Evolutionary conservation across 2,888 invertebrate species (phyloP), one percentile per base, ranked within the genome.

Genomic region (Eudemis profundana): DNA sequence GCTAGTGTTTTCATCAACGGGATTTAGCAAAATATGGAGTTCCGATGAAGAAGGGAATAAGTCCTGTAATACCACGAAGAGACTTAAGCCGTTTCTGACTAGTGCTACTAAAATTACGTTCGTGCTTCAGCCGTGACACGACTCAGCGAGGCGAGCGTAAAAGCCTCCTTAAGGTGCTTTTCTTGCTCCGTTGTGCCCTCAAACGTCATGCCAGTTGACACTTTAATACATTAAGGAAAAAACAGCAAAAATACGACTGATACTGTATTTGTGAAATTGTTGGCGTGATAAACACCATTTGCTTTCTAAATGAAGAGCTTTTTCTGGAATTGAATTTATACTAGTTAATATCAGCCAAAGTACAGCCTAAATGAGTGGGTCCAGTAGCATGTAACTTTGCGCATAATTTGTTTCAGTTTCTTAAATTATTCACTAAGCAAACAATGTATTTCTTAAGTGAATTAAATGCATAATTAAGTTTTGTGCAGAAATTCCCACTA

Each of bases 141-240:
- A 36, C 36, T 42, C 42, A 36, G 17, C 40, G 40, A 49, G 56
- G 56, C 63, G 49, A 27, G 36, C 50, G n/a, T 64, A 15, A 57
- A 64, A 57, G 57, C 50, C 44, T 62, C 29, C 47, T 50, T 40
- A 29, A 57, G 62, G 14, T 46, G 29, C 14, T 17, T 44, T 62
- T 14, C 46, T 47, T 50, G 50, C 56, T 56, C 21, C 17, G 36
- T 57, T 57, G 57, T 64, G 23, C 42, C 50, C 57, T n/a, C 50
- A 57, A 57, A 64, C 50, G 57, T 64, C 50, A 23, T 36, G 49
- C 50, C 33, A 36, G 50, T 57, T 44, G 57, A 57, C 63, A 50
- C 47, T 47, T 40, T 56, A 57, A 57, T 57, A 64, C 33, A 42
- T 64, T 57, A 42, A 36, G 38, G 21, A 21, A 44, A 46, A 57